These are phyloP conservation scores for Microctenopoma steveboyesi DNA, from an alignment of 2,797 vertebrate genomes.

Conservation along the genomic window DNA sequence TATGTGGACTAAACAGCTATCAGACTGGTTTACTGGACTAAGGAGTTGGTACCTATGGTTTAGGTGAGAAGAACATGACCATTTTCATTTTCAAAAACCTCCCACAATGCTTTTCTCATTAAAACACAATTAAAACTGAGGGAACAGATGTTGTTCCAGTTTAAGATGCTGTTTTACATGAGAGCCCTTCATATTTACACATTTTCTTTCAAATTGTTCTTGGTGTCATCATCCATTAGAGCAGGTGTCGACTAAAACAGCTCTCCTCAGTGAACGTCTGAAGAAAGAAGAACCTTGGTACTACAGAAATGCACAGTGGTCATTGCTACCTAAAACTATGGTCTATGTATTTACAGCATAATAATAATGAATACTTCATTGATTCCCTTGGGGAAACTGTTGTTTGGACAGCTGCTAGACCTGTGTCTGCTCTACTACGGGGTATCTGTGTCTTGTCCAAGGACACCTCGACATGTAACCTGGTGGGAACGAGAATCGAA, in stretches of 20 bases:
- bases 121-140: slow-evolving; percentile 3
- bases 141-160: slow-evolving; percentile 12
- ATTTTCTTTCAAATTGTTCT: neutral
- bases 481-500: too few species aligned
- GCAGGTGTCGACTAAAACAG: slow-evolving; percentile 21
- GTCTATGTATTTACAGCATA: neutral
- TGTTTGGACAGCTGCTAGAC: too few species aligned
- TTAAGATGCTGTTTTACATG: slow-evolving; percentile 8
- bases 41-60: slow-evolving; percentile 7
- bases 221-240: slow-evolving; percentile 26
- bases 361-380: neutral
- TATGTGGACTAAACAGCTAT: neutral
- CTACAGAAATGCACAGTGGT: slow-evolving; percentile 7
- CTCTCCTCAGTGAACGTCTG: slow-evolving; percentile 19
- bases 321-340: neutral
- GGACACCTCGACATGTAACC: too few species aligned
- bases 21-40: slow-evolving; percentile 23
- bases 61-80: slow-evolving; percentile 6
- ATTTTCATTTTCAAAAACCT: neutral
- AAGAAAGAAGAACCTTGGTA: slow-evolving; percentile 4
- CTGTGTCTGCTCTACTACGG: too few species aligned
- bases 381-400: too few species aligned
- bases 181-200: neutral
- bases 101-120: neutral
- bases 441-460: too few species aligned